A percentile compares a stretch with the other conserved stretches of the same genome.
These are phyloP conservation scores for Hemicentrotus pulcherrimus DNA, from an alignment of 35 echinoderm and acorn worm species.

Conservation along the genomic window DNA sequence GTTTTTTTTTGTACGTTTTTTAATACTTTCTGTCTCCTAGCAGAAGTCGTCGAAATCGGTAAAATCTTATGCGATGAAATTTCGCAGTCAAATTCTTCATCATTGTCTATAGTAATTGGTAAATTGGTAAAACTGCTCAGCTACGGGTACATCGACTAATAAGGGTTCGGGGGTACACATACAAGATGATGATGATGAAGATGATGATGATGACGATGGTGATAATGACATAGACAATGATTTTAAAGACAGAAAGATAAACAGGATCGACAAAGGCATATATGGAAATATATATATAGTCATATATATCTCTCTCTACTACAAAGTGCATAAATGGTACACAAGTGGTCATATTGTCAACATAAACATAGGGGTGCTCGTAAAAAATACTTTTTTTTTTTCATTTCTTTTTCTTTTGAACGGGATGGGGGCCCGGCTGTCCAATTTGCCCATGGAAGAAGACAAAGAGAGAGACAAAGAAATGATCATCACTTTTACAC, in stretches of 20 bases:
- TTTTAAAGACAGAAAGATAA: neutral
- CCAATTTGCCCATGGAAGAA: neutral
- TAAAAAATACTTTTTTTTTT: constrained; percentile 23
- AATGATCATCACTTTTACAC: constrained; percentile 33
- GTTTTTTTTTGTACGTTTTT: constrained; percentile 27
- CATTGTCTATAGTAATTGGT: constrained; percentile 5
- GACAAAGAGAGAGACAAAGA: constrained; percentile 1
- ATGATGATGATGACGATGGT: constrained; percentile 42
- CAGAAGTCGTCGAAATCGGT: neutral
- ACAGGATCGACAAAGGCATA: neutral
- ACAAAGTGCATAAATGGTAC: constrained; percentile 12
- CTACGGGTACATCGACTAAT: neutral
- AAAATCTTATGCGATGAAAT: neutral
- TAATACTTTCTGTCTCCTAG: neutral
- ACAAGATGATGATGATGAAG: neutral
- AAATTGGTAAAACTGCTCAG: constrained; percentile 8
- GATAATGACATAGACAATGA: constrained; percentile 33
- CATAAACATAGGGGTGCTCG: constrained; percentile 1
- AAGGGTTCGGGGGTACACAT: neutral
- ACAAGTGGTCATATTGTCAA: neutral
- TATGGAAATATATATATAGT: constrained; percentile 15
- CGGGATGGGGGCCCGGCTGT: constrained; percentile 8
- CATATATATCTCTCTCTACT: constrained; percentile 11
- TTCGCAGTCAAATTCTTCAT: constrained; percentile 15
- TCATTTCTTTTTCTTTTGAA: neutral